Conservation (phyloP, 2,113 vertebrate species). For the Dromas ardeola region DNA sequence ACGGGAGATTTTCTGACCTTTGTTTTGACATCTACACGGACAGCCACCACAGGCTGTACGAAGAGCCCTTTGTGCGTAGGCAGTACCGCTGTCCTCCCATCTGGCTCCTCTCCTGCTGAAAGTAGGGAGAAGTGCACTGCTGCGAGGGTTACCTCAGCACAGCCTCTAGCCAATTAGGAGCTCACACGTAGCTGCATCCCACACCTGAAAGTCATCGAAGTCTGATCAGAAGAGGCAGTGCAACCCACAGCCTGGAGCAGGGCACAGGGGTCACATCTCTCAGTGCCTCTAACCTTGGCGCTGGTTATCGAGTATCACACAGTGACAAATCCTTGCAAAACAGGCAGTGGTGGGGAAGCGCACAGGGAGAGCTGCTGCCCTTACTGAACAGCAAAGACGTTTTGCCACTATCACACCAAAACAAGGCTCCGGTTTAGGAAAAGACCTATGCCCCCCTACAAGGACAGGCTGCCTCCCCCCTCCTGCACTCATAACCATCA, state of each 20-base stretch:
- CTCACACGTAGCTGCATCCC: not conserved
- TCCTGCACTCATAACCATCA: not conserved
- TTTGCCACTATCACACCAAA: not conserved
- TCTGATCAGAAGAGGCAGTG: not conserved
- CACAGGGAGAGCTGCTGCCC: not conserved
- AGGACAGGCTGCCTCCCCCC: not conserved
- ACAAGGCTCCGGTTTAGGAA: not conserved
- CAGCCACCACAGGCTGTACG: not conserved
- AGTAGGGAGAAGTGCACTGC: not conserved
- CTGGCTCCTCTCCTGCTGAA: not conserved
- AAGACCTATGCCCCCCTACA: not conserved
- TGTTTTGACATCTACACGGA: not conserved
- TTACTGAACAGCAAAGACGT: not conserved
- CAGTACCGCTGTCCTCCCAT: not conserved
- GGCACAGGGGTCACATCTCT: not conserved
- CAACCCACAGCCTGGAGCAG: not conserved
- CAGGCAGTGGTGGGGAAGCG: not conserved
- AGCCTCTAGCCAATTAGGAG: not conserved
- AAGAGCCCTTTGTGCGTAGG: not conserved
- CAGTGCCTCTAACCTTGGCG: not conserved
- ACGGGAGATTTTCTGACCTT: not conserved
- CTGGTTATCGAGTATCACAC: accelerated
- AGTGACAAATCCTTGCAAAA: not conserved
- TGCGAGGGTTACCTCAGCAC: not conserved
- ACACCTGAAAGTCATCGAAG: not conserved